Conservation (phyloP, 2,797 vertebrate species). For the Coregonus sp. region DNA sequence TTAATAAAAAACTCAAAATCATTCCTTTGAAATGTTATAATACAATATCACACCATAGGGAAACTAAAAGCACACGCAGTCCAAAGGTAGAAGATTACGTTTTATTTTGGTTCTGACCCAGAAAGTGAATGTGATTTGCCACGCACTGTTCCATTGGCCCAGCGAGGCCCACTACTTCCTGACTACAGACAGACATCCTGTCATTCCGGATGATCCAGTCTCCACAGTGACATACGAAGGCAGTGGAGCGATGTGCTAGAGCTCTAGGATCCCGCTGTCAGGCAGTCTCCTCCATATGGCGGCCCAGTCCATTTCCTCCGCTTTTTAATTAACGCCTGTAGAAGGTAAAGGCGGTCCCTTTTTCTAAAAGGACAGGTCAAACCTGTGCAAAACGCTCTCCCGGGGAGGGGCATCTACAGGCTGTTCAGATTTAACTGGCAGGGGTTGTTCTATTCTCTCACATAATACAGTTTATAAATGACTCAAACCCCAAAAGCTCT, state of each 20-base stretch:
- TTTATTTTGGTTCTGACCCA: slow-evolving; percentile 28
- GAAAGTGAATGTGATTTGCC: slow-evolving; percentile 41
- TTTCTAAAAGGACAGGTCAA: slow-evolving; percentile 51
- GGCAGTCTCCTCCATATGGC: slow-evolving; percentile 54
- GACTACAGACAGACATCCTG: slow-evolving; percentile 47
- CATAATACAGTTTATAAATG: background rate
- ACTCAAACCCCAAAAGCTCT: background rate
- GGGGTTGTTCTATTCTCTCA: too few species aligned
- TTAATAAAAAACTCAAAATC: background rate
- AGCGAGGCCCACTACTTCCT: background rate
- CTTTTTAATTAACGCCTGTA: slow-evolving; percentile 66
- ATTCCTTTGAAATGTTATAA: background rate
- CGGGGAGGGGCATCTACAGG: slow-evolving; percentile 9
- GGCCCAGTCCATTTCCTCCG: slow-evolving; percentile 21
- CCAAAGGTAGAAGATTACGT: background rate
- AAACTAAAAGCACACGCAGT: background rate
- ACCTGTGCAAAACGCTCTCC: slow-evolving; percentile 39
- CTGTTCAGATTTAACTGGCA: background rate
- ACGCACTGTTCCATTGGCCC: slow-evolving; percentile 20
- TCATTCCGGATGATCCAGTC: slow-evolving; percentile 60
- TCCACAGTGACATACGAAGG: slow-evolving; percentile 49
- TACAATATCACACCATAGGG: background rate
- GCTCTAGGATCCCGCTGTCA: slow-evolving; percentile 49
- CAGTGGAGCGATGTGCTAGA: slow-evolving; percentile 50
- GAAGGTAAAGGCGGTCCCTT: slow-evolving; percentile 35